Evolutionary conservation across 2,888 invertebrate genomes (phyloP).

Genomic region (Acrobasis suavella): DNA sequence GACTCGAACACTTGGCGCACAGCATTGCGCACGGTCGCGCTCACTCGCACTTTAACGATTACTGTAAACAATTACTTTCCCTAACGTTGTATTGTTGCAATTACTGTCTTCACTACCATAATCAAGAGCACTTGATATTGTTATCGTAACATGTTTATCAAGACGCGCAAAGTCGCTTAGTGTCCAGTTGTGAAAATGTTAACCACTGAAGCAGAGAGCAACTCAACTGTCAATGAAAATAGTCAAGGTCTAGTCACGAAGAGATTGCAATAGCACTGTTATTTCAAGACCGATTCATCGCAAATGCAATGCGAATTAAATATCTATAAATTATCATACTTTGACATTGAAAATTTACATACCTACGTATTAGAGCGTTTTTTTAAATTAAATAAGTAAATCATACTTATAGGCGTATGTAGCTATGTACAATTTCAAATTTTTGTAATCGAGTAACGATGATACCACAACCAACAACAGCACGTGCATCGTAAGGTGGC

Average conservation of each 20-base stretch:
- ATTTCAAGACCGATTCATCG: not conserved
- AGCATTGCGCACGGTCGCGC: constrained; percentile 38
- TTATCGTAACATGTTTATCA: constrained; percentile 1
- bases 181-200: constrained; percentile 17
- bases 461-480: too few species aligned
- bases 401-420: too few species aligned
- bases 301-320: not conserved
- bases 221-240: constrained; percentile 16
- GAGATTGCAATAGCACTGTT: constrained; percentile 2
- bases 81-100: constrained; percentile 34
- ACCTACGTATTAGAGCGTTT: too few species aligned
- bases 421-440: too few species aligned
- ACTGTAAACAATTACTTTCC: constrained; percentile 35
- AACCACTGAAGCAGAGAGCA: constrained; percentile 14
- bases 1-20: constrained; percentile 41
- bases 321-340: not conserved
- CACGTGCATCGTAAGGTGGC: too few species aligned
- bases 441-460: too few species aligned
- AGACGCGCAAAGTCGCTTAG: not conserved
- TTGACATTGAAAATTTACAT: too few species aligned
- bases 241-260: constrained; percentile 14
- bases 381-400: too few species aligned
- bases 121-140: constrained; percentile 17
- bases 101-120: constrained; percentile 13
- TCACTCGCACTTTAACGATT: constrained; percentile 26